Conservation (phyloP, 2,113 vertebrate species). For the Seriola dumerili region DNA sequence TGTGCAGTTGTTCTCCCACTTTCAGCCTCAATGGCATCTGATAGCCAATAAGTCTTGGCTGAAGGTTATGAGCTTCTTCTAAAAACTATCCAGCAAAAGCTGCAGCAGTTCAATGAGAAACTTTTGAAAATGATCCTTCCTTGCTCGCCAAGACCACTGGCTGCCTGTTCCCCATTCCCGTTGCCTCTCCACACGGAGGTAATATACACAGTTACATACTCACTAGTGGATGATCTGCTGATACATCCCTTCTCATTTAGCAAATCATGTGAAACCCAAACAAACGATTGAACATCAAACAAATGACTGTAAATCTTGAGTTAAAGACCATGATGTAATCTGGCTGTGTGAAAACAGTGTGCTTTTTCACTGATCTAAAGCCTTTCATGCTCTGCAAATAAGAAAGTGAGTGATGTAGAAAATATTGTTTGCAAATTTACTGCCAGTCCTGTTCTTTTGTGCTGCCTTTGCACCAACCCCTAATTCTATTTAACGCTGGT, state of each 20-base stretch:
- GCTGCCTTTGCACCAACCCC: slow-evolving; percentile 6
- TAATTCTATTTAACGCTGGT: slow-evolving; percentile 42
- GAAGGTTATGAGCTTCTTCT: slow-evolving; percentile 48
- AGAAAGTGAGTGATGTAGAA: slow-evolving; percentile 24
- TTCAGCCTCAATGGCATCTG: slow-evolving; percentile 46
- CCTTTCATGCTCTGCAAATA: slow-evolving; percentile 30
- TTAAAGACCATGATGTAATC: slow-evolving; percentile 15
- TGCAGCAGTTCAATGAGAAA: slow-evolving; percentile 61
- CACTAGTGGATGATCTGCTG: slow-evolving; percentile 20
- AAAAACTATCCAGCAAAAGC: slow-evolving; percentile 41
- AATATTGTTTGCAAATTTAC: slow-evolving; percentile 7
- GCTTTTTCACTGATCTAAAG: slow-evolving; percentile 14
- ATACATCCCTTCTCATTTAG: slow-evolving; percentile 42
- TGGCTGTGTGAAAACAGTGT: slow-evolving; percentile 12
- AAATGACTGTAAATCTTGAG: slow-evolving; percentile 31
- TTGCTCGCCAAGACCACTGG: slow-evolving; percentile 65
- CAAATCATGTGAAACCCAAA: slow-evolving; percentile 47
- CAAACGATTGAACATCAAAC: slow-evolving; percentile 26
- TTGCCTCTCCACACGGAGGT: slow-evolving; percentile 23
- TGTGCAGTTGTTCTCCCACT: slow-evolving; percentile 41
- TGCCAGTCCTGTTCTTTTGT: slow-evolving; percentile 15
- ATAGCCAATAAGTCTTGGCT: slow-evolving; percentile 54
- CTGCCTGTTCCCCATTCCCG: slow-evolving; percentile 37
- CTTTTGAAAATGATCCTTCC: slow-evolving; percentile 57
- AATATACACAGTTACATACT: slow-evolving; percentile 44